These are phyloP conservation scores for Enteromius trimaculatus DNA, from an alignment of 2,797 vertebrate genomes.

Conservation along the genomic window DNA sequence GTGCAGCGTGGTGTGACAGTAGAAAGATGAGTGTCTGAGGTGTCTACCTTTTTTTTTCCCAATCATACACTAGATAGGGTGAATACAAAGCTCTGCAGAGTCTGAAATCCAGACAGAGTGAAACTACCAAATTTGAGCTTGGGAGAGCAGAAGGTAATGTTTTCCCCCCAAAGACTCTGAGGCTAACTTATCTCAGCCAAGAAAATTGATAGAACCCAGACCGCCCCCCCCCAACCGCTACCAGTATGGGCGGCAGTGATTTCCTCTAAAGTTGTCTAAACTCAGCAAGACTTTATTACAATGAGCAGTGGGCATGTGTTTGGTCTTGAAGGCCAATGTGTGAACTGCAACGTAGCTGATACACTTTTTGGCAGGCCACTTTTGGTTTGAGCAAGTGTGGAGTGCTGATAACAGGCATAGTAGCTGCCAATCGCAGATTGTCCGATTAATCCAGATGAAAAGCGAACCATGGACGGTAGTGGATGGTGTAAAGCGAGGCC, in stretches of 20 bases:
- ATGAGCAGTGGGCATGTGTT: conserved; percentile 24
- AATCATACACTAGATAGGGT: conserved; percentile 53
- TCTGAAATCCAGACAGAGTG: conserved; percentile 44
- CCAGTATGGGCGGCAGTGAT: background rate
- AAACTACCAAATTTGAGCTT: conserved; percentile 46
- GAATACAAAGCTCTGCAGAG: conserved; percentile 47
- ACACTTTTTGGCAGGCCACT: conserved; percentile 49
- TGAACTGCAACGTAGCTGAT: conserved; percentile 55
- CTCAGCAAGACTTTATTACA: conserved; percentile 25
- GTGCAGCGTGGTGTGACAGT: conserved; percentile 59
- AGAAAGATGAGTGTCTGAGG: conserved; percentile 62
- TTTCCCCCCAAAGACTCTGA: conserved; percentile 33
- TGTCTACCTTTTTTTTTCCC: conserved; percentile 36
- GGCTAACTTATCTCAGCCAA: conserved; percentile 30
- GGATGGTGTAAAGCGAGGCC: conserved; percentile 20
- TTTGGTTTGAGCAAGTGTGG: conserved; percentile 39
- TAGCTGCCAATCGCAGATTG: conserved; percentile 40
- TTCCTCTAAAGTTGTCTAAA: conserved; percentile 23
- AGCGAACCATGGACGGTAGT: conserved; percentile 27
- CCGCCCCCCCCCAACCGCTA: background rate
- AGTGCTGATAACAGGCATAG: conserved; percentile 46
- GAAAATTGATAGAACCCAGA: conserved; percentile 41
- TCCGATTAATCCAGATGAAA: conserved; percentile 45
- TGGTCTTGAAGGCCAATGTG: conserved; percentile 20
- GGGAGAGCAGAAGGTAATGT: conserved; percentile 33